These are phyloP conservation scores for Hemicentrotus pulcherrimus DNA, from an alignment of 35 echinoderm and acorn worm genomes.

Conservation along the genomic window DNA sequence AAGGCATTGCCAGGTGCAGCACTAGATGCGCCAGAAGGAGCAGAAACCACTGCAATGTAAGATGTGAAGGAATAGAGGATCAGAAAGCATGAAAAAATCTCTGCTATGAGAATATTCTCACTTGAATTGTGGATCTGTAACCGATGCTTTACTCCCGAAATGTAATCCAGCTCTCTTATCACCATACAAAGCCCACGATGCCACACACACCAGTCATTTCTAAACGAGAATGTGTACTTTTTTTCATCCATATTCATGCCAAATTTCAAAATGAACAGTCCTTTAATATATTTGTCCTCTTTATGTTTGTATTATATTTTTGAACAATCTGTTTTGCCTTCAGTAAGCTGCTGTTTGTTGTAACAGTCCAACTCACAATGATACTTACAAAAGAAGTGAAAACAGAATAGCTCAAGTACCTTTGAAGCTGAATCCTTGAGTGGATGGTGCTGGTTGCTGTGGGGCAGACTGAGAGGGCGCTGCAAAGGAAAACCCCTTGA, in stretches of 20 bases:
- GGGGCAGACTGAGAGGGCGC: neutral
- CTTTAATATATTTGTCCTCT: neutral
- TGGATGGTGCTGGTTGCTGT: neutral
- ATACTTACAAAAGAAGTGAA: neutral
- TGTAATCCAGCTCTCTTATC: no score
- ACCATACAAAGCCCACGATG: neutral
- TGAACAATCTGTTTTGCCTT: no score
- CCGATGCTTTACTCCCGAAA: no score
- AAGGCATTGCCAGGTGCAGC: neutral
- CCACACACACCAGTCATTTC: neutral
- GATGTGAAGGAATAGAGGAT: neutral
- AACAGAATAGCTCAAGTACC: neutral
- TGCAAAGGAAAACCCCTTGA: conserved; percentile 30
- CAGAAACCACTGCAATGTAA: neutral
- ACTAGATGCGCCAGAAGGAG: neutral
- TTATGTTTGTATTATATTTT: no score
- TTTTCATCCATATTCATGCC: neutral
- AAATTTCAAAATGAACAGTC: neutral
- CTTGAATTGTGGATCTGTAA: no score
- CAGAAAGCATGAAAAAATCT: neutral
- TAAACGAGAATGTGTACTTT: neutral
- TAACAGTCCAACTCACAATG: no score
- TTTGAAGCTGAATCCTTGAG: conserved; percentile 30
- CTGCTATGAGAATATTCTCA: neutral
- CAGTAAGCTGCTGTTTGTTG: no score